Conservation (phyloP, 2,113 vertebrate genomes). For the Azemiops feae region DNA sequence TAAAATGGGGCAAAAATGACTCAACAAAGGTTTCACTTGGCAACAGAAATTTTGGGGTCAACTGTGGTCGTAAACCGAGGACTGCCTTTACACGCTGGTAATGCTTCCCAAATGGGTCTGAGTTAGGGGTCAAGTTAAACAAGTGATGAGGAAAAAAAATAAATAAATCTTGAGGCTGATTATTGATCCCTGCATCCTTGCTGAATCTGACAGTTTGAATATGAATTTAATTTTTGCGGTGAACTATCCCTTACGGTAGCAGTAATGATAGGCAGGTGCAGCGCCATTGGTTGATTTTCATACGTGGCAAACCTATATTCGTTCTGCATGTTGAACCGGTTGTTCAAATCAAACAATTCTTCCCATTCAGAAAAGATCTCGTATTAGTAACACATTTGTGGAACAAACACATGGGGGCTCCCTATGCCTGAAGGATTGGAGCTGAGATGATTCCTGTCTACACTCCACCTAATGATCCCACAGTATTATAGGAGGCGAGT, state of each 20-base stretch:
- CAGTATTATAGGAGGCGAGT: conserved; percentile 40
- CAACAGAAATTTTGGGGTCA: background rate
- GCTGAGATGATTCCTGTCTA: conserved; percentile 35
- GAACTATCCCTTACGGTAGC: background rate
- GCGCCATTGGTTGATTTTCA: background rate
- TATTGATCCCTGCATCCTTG: background rate
- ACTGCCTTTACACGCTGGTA: background rate
- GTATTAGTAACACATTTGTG: conserved; percentile 5
- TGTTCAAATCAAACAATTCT: conserved; percentile 42
- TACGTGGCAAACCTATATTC: too few species aligned
- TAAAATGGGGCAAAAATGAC: background rate
- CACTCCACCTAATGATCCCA: conserved; percentile 43
- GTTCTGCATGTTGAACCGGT: background rate
- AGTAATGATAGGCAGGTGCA: background rate
- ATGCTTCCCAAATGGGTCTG: background rate
- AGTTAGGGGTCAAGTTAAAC: background rate
- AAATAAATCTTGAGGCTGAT: background rate
- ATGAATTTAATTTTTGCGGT: background rate
- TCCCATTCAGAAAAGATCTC: conserved; percentile 24
- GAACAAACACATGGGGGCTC: conserved; percentile 56
- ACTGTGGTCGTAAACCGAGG: background rate
- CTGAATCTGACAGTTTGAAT: background rate
- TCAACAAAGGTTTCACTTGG: background rate
- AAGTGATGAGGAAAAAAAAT: background rate
- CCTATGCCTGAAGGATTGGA: conserved; percentile 34